A percentile compares a stretch with the other conserved stretches of the same genome.
Conservation (phyloP, 2,797 vertebrate genomes). For the Cossypha niveicapilla region DNA sequence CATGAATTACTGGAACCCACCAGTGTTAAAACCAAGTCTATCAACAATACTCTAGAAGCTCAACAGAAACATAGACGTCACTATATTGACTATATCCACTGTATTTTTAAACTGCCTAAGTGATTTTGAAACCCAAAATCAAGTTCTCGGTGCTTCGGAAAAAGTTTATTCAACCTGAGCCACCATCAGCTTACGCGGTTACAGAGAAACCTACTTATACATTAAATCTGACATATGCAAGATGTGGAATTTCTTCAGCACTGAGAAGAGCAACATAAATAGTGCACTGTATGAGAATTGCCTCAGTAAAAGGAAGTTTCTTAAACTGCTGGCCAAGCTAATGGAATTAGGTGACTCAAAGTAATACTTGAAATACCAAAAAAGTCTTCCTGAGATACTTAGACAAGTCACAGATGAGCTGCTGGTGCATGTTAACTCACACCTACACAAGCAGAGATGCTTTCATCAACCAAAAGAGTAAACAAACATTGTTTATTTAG, state of each 20-base stretch:
- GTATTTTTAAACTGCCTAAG: not conserved
- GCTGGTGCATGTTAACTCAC: not conserved
- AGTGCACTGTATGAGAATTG: not conserved
- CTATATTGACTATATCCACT: not conserved
- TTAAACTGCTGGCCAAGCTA: not conserved
- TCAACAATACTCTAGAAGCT: not conserved
- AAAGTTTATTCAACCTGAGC: not conserved
- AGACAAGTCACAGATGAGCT: not conserved
- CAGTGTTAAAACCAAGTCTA: not conserved
- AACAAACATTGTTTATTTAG: not conserved
- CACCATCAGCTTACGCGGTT: not conserved
- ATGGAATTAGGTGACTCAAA: not conserved
- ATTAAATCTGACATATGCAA: not conserved
- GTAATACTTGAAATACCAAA: not conserved
- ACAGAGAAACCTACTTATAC: not conserved
- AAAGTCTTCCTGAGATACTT: not conserved
- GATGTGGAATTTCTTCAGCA: not conserved
- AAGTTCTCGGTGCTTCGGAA: not conserved
- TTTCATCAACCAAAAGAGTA: not conserved
- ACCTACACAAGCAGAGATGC: not conserved
- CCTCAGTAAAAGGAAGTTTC: not conserved
- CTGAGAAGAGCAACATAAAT: not conserved
- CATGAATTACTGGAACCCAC: not conserved
- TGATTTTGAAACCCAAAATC: not conserved
- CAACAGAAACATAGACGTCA: not conserved